Evolutionary conservation across 1,140 invertebrate species (phyloP), one percentile per base, ranked within the genome.

Genomic region (Drosophila sulfurigaster): DNA sequence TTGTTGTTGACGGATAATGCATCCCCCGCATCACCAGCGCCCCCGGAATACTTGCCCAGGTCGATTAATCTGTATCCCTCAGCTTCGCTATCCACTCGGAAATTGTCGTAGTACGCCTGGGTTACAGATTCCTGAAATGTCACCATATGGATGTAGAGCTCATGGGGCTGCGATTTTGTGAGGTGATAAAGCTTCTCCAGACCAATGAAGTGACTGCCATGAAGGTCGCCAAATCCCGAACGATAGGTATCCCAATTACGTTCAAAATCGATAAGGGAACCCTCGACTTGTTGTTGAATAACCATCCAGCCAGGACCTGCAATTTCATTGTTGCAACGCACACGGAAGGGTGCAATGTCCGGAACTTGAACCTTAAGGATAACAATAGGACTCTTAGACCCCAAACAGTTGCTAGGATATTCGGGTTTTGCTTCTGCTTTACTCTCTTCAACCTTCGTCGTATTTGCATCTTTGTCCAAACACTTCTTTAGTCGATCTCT

Each of bases 101-200:
- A 48, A 8, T 16, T 16, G 45, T 48, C 45, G 45, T 48, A 48
- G 15, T 16, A 15, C 13, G 45, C 45, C 13, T 48, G 45, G 5
- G 13, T 48, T 16, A 1, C 5, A 7, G 2, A 16, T 15, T 2
- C 15, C 15, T 15, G 5, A 20, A 13, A 6, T 16, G 15, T 16
- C 3, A 32, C 32, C 32, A 32, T 5, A 8, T 32, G 32, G 32
- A 48, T 16, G 45, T 48, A 48, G 25, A 51, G 49, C 49, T 51
- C 49, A 51, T 51, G 49, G 8, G 20, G 25, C 20, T 51, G 49
- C 0, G 20, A 11, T 8, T 3, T 51, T 2, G 49, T 51, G 3
- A 51, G 49, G 8, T 20, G 49, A 28, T 51, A n/a, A 3, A 51
- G 16, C 15, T 51, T 51, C 25, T 51, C 49, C 16, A 51, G 49